Evolutionary conservation across 2,113 vertebrate species (phyloP), one percentile per base, ranked within the genome.

Genomic region (Narcine bancroftii): DNA sequence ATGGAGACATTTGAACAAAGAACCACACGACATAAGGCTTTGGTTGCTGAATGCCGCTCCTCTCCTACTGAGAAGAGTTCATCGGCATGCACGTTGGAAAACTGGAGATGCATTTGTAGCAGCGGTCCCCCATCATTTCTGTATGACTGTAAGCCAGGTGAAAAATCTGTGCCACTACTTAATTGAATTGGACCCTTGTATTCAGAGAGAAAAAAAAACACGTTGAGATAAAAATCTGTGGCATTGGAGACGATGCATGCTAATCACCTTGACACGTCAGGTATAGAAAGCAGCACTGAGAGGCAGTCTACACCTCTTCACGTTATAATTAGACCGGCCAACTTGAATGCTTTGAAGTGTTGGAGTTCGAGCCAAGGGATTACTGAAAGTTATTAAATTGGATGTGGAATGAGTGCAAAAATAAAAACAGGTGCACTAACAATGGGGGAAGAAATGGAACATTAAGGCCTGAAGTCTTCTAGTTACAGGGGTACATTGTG

Each of bases 401-500:
- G 96, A 96, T 96, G 96, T 96, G 97, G 97, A 97, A 98, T 97
- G 97, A 96, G 97, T 96, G 96, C 94, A 97, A 91, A n/a, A 98
- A 99, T 98, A 99, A 98, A 98, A 99, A 98, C 97, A 97, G 96
- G 96, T 95, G 97, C 96, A 98, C 97, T 97, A 96, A 96, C 95
- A 95, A 95, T 95, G 94, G 94, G 94, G 93, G 94, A 93, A 93
- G 94, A 94, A 97, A 96, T 95, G 95, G 95, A 95, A 96, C 93
- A 96, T 95, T 96, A 97, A 97, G 98, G 98, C 96, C 96, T 95
- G 96, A 98, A 94, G 95, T 95, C 95, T 95, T 94, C 95, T 95
- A 95, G 94, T 96, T 96, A 96, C 95, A 96, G 94, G n/a, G 81
- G 94, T 95, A 94, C 95, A 95, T 94, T 95, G 94, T 94, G 95